Percentiles rank a stretch among this genome's conserved stretches.
phyloP scores from a whole-genome alignment of 2,888 invertebrate species.

The Lottia scabra region DNA sequence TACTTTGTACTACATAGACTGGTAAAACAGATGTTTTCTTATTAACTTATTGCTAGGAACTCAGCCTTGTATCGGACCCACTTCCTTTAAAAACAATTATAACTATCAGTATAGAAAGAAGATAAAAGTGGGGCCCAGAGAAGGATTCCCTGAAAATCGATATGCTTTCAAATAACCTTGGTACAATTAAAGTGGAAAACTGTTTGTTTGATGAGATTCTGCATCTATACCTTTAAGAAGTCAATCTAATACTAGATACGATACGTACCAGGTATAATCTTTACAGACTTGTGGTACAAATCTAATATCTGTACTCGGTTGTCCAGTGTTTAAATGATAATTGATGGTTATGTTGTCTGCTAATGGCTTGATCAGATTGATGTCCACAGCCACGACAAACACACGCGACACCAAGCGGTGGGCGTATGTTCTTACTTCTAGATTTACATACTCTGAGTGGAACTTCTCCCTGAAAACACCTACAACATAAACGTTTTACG shows the following conservation, averaged over 20 bases:
- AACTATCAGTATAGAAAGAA: no score
- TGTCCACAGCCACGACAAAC: constrained; percentile 56
- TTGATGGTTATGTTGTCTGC: constrained; percentile 32
- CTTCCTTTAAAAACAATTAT: no score
- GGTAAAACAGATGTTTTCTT: no score
- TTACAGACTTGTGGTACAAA: constrained; percentile 17
- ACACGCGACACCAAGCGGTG: constrained; percentile 56
- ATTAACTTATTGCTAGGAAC: no score
- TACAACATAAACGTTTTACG: constrained; percentile 30
- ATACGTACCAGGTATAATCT: constrained; percentile 25
- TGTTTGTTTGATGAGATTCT: no score
- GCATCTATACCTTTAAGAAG: no score
- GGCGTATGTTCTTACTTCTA: constrained; percentile 60
- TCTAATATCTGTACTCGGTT: constrained; percentile 42
- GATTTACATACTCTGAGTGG: constrained; percentile 36
- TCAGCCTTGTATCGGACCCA: no score
- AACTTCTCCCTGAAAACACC: constrained; percentile 52
- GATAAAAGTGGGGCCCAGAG: no score
- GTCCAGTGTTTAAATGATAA: constrained; percentile 41
- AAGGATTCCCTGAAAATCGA: no score
- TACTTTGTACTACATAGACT: no score
- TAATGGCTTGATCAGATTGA: constrained; percentile 24
- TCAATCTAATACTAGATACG: not conserved
- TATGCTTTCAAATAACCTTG: no score
- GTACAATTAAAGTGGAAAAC: no score